Conservation (phyloP, 2,797 vertebrate genomes). For the Leptoclinus maculatus region DNA sequence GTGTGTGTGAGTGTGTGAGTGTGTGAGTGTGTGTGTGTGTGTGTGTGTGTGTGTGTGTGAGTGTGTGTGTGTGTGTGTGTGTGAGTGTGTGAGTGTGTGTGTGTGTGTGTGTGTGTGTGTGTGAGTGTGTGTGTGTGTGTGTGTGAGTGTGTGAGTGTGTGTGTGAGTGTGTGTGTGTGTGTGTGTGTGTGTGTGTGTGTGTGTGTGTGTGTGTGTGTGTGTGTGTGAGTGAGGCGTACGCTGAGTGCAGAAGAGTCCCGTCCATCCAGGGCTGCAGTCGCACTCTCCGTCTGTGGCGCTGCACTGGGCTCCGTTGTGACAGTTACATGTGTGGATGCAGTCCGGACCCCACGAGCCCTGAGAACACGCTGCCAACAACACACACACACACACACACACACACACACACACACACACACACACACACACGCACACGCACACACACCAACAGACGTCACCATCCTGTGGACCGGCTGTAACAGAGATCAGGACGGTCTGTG, state of each 20-base stretch:
- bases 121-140: constrained; percentile 17
- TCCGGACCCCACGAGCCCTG: constrained; percentile 91
- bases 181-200: constrained; percentile 18
- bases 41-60: constrained; percentile 14
- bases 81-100: constrained; percentile 16
- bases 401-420: constrained; percentile 27
- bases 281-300: constrained; percentile 90
- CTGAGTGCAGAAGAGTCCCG: constrained; percentile 90
- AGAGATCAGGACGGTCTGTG: constrained; percentile 14
- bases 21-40: too few relatives aligned
- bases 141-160: constrained; percentile 18
- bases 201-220: constrained; percentile 9
- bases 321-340: constrained; percentile 92
- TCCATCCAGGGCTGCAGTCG: constrained; percentile 90
- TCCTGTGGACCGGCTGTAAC: constrained; percentile 11
- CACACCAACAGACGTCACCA: constrained; percentile 2
- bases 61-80: constrained; percentile 19
- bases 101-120: constrained; percentile 11
- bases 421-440: constrained; percentile 5
- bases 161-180: constrained; percentile 16
- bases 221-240: constrained; percentile 70
- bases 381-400: constrained; percentile 18
- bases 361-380: constrained; percentile 84
- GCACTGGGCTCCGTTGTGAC: constrained; percentile 92
- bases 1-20: too few relatives aligned